Conservation (phyloP, 2,113 vertebrate species). For the Halichoerus grypus region DNA sequence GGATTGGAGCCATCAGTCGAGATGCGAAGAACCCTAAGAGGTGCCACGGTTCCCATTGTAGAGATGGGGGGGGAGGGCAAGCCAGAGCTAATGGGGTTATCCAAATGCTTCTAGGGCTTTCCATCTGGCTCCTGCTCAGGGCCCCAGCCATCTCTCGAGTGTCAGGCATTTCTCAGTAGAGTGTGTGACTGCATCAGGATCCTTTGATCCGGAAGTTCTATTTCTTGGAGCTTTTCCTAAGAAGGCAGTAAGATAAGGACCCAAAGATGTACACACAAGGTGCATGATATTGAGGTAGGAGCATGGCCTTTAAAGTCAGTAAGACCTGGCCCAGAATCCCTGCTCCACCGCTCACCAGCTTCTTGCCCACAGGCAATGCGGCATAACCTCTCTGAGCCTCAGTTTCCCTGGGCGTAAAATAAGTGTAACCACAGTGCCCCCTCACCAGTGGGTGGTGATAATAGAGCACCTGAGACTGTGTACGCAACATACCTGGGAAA, state of each 20-base stretch:
- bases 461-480: background rate
- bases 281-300: background rate
- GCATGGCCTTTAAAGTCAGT: background rate
- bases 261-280: background rate
- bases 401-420: background rate
- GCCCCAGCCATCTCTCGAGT: background rate
- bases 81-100: background rate
- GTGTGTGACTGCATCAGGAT: background rate
- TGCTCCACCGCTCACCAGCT: accelerated
- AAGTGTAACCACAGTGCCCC: background rate
- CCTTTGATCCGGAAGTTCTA: background rate
- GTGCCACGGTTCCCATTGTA: background rate
- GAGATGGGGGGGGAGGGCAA: background rate
- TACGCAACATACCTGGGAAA: too few species aligned
- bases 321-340: background rate
- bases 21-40: background rate
- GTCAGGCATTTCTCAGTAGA: background rate
- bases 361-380: accelerated
- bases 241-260: background rate
- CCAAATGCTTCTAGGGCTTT: background rate
- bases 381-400: background rate
- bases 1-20: background rate
- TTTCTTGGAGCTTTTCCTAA: background rate
- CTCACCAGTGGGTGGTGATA: background rate
- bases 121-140: background rate